phyloP scores from a whole-genome alignment of 2,888 invertebrate species.

The Fabriciana adippe region DNA sequence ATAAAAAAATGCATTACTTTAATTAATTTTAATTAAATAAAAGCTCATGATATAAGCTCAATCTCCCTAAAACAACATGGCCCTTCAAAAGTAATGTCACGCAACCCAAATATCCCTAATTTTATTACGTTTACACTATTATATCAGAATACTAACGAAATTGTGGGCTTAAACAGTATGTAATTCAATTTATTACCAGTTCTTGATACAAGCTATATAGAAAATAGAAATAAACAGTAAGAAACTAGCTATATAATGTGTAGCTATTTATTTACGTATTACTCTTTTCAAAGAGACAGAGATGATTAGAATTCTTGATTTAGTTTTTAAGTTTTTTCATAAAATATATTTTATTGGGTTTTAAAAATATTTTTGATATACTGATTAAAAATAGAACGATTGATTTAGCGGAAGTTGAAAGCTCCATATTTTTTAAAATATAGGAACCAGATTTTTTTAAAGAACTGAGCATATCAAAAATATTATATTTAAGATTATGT shows the following conservation, averaged over 20 bases:
- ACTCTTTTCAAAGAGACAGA: too few species aligned
- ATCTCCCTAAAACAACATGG: slow-evolving; percentile 11
- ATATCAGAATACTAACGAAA: background rate
- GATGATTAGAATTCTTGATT: too few species aligned
- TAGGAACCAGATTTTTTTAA: too few species aligned
- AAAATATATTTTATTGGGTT: too few species aligned
- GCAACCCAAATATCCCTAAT: slow-evolving; percentile 6
- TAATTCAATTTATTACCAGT: background rate
- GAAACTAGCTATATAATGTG: background rate
- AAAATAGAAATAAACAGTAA: background rate
- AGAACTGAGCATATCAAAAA: too few species aligned
- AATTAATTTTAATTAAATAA: slow-evolving; percentile 2
- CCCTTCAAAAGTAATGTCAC: slow-evolving; percentile 6
- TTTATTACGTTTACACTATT: slow-evolving; percentile 5
- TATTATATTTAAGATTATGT: too few species aligned
- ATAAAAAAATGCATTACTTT: background rate
- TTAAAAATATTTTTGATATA: too few species aligned
- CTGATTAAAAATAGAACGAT: too few species aligned
- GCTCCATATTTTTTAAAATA: too few species aligned
- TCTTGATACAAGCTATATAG: background rate
- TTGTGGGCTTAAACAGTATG: background rate
- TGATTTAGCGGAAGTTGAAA: too few species aligned
- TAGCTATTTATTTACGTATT: too few species aligned
- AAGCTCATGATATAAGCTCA: background rate
- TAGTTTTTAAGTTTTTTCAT: too few species aligned